Evolutionary conservation across 2,888 invertebrate genomes (phyloP).

Genomic region (Deladenus siricidicola): DNA sequence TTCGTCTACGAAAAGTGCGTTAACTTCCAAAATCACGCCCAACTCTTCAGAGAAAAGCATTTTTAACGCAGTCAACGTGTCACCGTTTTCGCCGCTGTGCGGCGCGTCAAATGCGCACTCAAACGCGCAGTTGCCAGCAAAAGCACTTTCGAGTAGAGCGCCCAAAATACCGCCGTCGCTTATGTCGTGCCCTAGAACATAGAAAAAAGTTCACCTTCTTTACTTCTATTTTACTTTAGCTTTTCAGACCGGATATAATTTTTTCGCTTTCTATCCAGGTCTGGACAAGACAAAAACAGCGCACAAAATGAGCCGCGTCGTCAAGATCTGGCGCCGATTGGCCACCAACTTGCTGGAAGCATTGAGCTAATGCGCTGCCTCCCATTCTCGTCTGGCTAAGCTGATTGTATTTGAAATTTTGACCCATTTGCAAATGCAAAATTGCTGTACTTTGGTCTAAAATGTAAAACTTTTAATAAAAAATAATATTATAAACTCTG

Average conservation of each 20-base stretch:
- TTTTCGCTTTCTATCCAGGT: constrained; percentile 57
- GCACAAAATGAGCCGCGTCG: constrained; percentile 63
- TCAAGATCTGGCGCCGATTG: constrained; percentile 73
- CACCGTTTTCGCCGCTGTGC: neutral
- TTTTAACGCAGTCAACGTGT: neutral
- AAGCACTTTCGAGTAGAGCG: constrained; percentile 87
- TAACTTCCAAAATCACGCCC: constrained; percentile 55
- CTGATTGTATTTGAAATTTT: neutral
- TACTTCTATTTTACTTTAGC: too few relatives aligned
- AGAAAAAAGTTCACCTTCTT: too few relatives aligned
- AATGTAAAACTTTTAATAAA: constrained; percentile 4
- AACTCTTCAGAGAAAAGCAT: constrained; percentile 56
- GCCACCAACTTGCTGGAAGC: constrained; percentile 71
- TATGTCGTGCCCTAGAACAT: too few relatives aligned
- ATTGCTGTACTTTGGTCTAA: neutral
- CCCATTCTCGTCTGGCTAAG: constrained; percentile 64
- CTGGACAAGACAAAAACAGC: constrained; percentile 77
- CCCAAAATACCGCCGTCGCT: constrained; percentile 91
- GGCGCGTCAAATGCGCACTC: constrained; percentile 28
- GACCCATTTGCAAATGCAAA: neutral
- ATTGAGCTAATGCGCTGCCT: constrained; percentile 85
- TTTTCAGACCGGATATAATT: constrained; percentile 60
- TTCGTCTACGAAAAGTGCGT: constrained; percentile 29
- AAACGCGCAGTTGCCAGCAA: constrained; percentile 66
- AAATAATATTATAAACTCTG: neutral